Percentiles rank a stretch among this genome's conserved stretches.
phyloP scores from a whole-genome alignment of 2,888 invertebrate species.

The Calameuta idolon region DNA sequence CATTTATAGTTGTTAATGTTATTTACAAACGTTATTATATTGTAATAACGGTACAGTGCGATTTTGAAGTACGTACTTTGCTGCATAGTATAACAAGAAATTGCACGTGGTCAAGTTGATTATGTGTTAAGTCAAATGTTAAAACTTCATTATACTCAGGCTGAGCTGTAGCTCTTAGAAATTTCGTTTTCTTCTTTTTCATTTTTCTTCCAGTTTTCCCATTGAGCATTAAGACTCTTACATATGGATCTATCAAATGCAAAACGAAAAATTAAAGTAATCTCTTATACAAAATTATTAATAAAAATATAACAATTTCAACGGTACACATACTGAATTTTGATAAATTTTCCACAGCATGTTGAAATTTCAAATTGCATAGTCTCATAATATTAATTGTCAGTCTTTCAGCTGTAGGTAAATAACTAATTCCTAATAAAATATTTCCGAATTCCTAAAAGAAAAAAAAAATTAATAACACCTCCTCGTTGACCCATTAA shows the following conservation, averaged over 20 bases:
- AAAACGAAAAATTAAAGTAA: conserved; percentile 20
- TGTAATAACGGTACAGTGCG: background rate
- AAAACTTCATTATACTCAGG: conserved; percentile 67
- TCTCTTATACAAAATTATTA: background rate
- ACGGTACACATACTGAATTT: conserved; percentile 61
- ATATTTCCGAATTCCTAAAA: conserved; percentile 67
- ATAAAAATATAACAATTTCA: background rate
- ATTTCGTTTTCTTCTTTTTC: conserved; percentile 64
- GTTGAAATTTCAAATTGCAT: conserved; percentile 61
- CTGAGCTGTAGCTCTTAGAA: conserved; percentile 48
- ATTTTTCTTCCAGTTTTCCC: conserved; percentile 64
- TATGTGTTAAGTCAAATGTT: conserved; percentile 63
- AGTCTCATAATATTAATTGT: conserved; percentile 67
- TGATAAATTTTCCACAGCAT: conserved; percentile 50
- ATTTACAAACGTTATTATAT: background rate
- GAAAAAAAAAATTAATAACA: conserved; percentile 20
- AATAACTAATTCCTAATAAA: conserved; percentile 66
- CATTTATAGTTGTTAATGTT: background rate
- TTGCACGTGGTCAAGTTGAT: conserved; percentile 63
- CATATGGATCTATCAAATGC: conserved; percentile 61
- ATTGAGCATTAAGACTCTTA: conserved; percentile 64
- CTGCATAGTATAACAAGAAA: conserved; percentile 62
- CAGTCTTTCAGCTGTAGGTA: conserved; percentile 68
- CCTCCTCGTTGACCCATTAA: background rate
- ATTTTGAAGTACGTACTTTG: conserved; percentile 44